phyloP scores from a whole-genome alignment of 2,113 vertebrate species.

The Dasypus novemcinctus region DNA sequence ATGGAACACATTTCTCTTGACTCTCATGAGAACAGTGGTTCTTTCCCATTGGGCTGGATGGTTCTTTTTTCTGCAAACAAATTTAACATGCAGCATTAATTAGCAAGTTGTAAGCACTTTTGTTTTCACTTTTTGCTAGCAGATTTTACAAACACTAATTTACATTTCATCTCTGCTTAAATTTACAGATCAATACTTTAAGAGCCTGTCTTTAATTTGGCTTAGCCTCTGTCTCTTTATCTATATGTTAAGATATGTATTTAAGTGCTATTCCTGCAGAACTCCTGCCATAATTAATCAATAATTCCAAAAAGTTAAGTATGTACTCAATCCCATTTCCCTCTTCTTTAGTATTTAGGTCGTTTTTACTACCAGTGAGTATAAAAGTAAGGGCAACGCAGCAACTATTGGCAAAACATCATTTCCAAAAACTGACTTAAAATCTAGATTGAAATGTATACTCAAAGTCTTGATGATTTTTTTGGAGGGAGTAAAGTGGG shows the following conservation, averaged over 20 bases:
- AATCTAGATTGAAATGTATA: constrained; percentile 6
- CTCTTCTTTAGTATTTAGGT: constrained; percentile 1
- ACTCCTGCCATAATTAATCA: neutral
- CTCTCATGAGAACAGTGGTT: neutral
- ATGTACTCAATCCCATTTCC: neutral
- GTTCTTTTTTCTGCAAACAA: neutral
- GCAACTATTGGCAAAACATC: constrained; percentile 27
- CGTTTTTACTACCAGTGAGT: neutral
- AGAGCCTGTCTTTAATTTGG: constrained; percentile 15
- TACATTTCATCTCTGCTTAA: constrained; percentile 49
- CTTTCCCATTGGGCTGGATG: neutral
- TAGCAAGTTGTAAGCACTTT: constrained; percentile 36
- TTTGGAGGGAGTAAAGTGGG: too few species aligned
- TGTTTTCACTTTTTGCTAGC: constrained; percentile 47
- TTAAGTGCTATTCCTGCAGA: neutral
- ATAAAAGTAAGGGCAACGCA: neutral
- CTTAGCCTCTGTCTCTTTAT: neutral
- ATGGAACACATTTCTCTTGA: neutral
- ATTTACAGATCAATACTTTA: constrained; percentile 45
- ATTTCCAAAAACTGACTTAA: neutral
- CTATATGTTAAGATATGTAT: neutral
- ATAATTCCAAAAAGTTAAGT: neutral
- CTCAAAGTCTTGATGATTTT: neutral
- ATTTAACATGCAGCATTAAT: constrained; percentile 38
- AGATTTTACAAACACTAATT: constrained; percentile 48